These are phyloP conservation scores for Drosophila helvetica DNA, from an alignment of 2,888 invertebrate species.

Conservation along the genomic window DNA sequence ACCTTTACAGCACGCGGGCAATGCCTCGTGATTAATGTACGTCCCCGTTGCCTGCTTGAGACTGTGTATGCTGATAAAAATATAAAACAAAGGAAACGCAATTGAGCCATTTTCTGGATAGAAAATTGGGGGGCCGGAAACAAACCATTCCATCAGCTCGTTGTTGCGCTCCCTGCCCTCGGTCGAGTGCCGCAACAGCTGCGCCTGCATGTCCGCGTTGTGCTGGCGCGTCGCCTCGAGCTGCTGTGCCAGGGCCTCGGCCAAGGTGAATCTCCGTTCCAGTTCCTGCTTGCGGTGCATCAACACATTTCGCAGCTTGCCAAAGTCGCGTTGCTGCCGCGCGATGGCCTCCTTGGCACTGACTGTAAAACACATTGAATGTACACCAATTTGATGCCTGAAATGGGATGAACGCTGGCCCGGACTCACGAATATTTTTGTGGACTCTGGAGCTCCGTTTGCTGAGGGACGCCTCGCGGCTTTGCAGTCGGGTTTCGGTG, in stretches of 20 bases:
- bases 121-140: not conserved
- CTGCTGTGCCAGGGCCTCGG: conserved; percentile 18
- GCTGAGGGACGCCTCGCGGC: conserved; percentile 12
- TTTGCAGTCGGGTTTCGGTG: conserved; percentile 32
- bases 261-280: conserved; percentile 23
- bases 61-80: conserved; percentile 47
- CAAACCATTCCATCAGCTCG: conserved; percentile 48
- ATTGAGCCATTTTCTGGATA: not conserved
- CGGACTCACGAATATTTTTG: conserved; percentile 36
- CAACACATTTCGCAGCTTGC: conserved; percentile 2
- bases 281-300: conserved; percentile 16
- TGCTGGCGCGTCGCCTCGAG: conserved; percentile 29
- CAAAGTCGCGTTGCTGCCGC: conserved; percentile 28
- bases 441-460: conserved; percentile 42
- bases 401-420: not conserved
- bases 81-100: not conserved
- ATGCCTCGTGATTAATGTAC: conserved; percentile 47
- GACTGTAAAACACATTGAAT: not conserved
- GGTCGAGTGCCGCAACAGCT: conserved; percentile 12
- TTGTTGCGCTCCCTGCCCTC: conserved; percentile 22
- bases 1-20: conserved; percentile 62
- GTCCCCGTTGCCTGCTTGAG: conserved; percentile 57
- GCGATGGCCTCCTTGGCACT: conserved; percentile 4
- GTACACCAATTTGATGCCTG: not conserved
- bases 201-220: conserved; percentile 11